Evolutionary conservation across 2,113 vertebrate species (phyloP).

Genomic region (Tiliqua scincoides): DNA sequence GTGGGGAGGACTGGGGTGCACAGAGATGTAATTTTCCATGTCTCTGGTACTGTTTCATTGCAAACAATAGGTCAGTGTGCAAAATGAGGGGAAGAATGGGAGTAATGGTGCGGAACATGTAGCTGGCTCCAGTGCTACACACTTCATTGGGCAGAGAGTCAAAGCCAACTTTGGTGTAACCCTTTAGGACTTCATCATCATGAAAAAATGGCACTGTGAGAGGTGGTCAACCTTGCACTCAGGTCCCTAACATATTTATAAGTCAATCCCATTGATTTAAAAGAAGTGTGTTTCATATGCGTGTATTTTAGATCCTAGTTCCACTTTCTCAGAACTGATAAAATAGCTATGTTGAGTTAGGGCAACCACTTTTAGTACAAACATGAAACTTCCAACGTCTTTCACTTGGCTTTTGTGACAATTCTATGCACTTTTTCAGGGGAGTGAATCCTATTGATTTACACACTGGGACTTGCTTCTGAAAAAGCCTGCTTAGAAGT

Average conservation of each 20-base stretch:
- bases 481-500: no score
- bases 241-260: not conserved
- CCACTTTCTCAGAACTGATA: not conserved
- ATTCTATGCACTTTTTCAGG: no score
- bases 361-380: not conserved
- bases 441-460: no score
- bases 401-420: not conserved
- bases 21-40: conserved; percentile 22
- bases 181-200: not conserved
- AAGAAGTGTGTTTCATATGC: no score
- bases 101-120: conserved; percentile 17
- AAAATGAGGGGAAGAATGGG: conserved; percentile 8
- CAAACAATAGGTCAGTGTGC: conserved; percentile 11
- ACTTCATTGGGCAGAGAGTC: not conserved
- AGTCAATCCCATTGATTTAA: not conserved
- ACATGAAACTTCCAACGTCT: not conserved
- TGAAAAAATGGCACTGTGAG: not conserved
- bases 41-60: conserved; percentile 1
- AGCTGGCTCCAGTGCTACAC: conserved; percentile 2
- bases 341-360: not conserved
- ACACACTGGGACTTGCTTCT: no score
- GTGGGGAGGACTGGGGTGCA: not conserved
- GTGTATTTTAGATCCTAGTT: not conserved
- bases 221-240: no score
- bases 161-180: not conserved